Conservation (phyloP, 2,888 invertebrate species). For the Monochamus alternatus region DNA sequence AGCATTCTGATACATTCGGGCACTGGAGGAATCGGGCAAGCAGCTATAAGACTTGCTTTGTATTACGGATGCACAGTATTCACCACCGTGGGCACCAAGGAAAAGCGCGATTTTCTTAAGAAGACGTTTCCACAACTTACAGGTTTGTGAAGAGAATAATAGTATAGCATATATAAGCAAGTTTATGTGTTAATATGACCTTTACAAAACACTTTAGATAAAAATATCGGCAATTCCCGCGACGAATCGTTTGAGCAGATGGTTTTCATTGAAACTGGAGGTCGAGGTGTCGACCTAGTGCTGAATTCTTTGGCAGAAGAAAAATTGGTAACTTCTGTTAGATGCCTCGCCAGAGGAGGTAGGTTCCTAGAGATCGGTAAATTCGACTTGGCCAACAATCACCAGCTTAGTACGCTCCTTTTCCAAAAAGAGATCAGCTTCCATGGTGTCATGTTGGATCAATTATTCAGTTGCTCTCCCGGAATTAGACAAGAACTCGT, state of each 20-base stretch:
- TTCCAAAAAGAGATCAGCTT: constrained; percentile 84
- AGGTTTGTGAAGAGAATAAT: constrained; percentile 48
- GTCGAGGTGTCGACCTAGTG: constrained; percentile 92
- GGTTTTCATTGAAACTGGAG: constrained; percentile 85
- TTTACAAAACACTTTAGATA: constrained; percentile 67
- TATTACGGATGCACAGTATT: constrained; percentile 78
- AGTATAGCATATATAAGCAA: too few species aligned
- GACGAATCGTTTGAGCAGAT: constrained; percentile 90
- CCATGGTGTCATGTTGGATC: constrained; percentile 78
- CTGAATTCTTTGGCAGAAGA: constrained; percentile 95
- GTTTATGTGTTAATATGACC: constrained; percentile 37
- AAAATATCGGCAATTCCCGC: constrained; percentile 76
- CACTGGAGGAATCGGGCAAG: constrained; percentile 84
- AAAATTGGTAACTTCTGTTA: constrained; percentile 83
- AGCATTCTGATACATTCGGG: constrained; percentile 75
- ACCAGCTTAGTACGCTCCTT: constrained; percentile 76
- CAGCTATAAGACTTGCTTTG: constrained; percentile 83
- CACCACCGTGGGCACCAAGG: constrained; percentile 80
- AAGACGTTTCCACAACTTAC: constrained; percentile 70
- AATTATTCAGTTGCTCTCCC: constrained; percentile 45
- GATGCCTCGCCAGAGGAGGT: constrained; percentile 77
- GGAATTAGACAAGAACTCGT: constrained; percentile 29
- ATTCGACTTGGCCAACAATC: constrained; percentile 83
- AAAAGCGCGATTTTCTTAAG: constrained; percentile 78
- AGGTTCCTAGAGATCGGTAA: constrained; percentile 91